Base-by-base conservation (phyloP, 2,113 vertebrate genomes). In the Brachyistius frenatus region DNA sequence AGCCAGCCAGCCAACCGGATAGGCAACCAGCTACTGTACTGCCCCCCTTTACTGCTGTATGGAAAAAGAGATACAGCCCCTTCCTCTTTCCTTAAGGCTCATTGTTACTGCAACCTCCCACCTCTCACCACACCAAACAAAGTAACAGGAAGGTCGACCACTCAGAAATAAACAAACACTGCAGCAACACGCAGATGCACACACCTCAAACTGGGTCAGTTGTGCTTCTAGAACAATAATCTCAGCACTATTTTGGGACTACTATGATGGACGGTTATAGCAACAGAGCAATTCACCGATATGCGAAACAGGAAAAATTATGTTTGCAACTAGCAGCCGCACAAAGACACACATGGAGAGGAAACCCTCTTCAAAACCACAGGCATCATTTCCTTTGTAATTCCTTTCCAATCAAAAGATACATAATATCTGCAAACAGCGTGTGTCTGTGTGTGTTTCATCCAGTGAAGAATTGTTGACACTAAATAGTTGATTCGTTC, bases 181-280 rank as follows among this genome's bases (percentile, higher is more conserved):
- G 73, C 49, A 81, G 56, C 37, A 31, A 71, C 52, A 44, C 74
- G 73, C 66, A 79, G 77, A 62, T 23, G 23, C 31, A 44, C 44
- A 32, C 78, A 69, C 47, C 75, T 75, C 71, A 83, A 93, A 93
- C 65, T 92, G 67, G 88, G 92, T 93, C 89, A 90, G 76, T 76
- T 74, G 68, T 72, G 78, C 66, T 78, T 92, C 83, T 75, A 66
- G 86, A 93, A 90, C 86, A 92, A 93, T 82, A 91, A 89, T 81
- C 80, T 58, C 7, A 4, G 73, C 46, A 70, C 87, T 90, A 93
- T 93, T 92, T 89, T 88, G 47, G 72, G 89, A 84, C 65, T 56
- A 92, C 85, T 90, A 93, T 83, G 80, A 90, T 69, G 69, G 80
- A 89, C 61, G 37, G 74, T 86, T 84, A 78, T 41, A 76, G 83